Conservation (phyloP, 1,140 invertebrate genomes). For the Caerostris darwini region DNA sequence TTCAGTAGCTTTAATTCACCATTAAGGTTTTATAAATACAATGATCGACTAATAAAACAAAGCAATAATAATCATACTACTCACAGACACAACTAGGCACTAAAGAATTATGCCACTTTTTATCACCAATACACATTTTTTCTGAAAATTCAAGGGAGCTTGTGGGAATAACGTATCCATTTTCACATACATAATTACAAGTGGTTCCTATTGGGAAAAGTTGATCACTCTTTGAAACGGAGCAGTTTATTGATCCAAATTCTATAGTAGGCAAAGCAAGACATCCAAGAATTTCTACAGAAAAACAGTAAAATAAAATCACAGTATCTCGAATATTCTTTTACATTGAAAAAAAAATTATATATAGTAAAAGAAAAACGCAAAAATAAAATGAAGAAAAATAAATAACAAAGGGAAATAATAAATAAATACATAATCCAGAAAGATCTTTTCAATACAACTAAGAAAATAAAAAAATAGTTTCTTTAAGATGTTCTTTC, state of each 20-base stretch:
- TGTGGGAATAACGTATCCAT: constrained; percentile 57
- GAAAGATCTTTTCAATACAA: too few species aligned
- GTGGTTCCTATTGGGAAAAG: background rate
- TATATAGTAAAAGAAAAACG: too few species aligned
- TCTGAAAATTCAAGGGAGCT: background rate
- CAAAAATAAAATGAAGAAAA: too few species aligned
- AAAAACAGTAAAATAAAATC: background rate
- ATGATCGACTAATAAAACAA: background rate
- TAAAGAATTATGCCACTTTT: constrained; percentile 25
- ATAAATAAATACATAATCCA: too few species aligned
- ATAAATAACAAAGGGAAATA: too few species aligned
- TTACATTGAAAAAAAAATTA: too few species aligned
- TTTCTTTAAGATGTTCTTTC: too few species aligned
- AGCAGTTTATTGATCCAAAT: background rate
- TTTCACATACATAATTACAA: constrained; percentile 66
- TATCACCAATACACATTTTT: constrained; percentile 15
- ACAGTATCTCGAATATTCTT: too few species aligned
- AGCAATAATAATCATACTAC: constrained; percentile 2
- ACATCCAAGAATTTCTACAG: constrained; percentile 23
- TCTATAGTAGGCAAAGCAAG: background rate
- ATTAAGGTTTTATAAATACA: background rate
- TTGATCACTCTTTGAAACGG: background rate
- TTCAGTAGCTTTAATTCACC: background rate
- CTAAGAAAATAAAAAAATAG: too few species aligned
- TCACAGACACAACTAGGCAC: constrained; percentile 59